phyloP scores from a whole-genome alignment of 2,797 vertebrate species.

The Amblyraja radiata region DNA sequence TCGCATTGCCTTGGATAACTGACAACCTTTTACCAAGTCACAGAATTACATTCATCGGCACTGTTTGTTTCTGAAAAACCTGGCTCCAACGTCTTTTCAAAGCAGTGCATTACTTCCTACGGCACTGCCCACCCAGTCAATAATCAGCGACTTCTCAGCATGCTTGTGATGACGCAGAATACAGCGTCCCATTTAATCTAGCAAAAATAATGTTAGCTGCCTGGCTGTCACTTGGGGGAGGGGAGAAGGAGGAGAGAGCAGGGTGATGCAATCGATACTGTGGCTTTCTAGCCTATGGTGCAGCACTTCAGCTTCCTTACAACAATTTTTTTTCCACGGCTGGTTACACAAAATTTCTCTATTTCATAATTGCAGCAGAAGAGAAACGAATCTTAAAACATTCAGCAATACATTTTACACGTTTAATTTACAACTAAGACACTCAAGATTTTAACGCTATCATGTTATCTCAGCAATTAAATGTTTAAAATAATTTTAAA shows the following conservation, averaged over 20 bases:
- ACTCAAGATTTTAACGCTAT: not conserved
- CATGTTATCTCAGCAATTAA: not conserved
- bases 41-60: not conserved
- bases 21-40: slow-evolving; percentile 32
- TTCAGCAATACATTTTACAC: not conserved
- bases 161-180: slow-evolving; percentile 40
- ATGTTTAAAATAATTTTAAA: not conserved
- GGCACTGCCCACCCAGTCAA: slow-evolving; percentile 39
- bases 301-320: slow-evolving; percentile 45
- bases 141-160: slow-evolving; percentile 42
- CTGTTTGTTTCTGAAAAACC: slow-evolving; percentile 19
- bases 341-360: slow-evolving; percentile 39
- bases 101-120: slow-evolving; percentile 40
- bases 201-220: slow-evolving; percentile 43
- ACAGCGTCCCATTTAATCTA: slow-evolving; percentile 42
- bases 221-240: slow-evolving; percentile 36
- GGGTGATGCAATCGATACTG: slow-evolving; percentile 46
- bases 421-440: not conserved
- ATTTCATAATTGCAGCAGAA: slow-evolving; percentile 40
- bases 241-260: not conserved
- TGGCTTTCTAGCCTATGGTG: slow-evolving; percentile 38
- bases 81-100: slow-evolving; percentile 38
- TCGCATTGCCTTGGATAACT: slow-evolving; percentile 41
- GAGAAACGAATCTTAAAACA: not conserved
- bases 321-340: slow-evolving; percentile 41